Base-by-base conservation (phyloP, 2,797 vertebrate genomes). In the Vipera ursinii region DNA sequence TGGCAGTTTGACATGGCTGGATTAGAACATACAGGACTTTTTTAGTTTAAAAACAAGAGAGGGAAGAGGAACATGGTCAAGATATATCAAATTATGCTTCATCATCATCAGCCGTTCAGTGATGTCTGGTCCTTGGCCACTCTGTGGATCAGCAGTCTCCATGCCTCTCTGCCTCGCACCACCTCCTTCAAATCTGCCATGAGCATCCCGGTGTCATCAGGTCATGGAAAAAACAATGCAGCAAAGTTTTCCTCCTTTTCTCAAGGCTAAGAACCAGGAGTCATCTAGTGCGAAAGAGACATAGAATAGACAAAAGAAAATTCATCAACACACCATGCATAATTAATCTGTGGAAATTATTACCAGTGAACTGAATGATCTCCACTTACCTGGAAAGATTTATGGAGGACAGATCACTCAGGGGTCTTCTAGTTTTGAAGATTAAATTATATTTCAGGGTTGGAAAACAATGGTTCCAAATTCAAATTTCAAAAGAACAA, bases 101-200 rank as follows among this genome's bases (percentile, higher is more conserved):
- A 28, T 63, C 26, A 1, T 63, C 61, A 73, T 73, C 65, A 73
- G 65, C 65, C n/a, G 38, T 73, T 73, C 65, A 38, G n/a, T 73
- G 6, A 0, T 38, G 15, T 73, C n/a, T 1, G 1, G 13, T 20
- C 15, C 14, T 73, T 38, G n/a, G 63, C 28, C 1, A 2, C 15
- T 73, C 65, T 73, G 32, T 73, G 65, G 65, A 38, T 73, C 65
- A 32, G 20, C 59, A 32, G 2, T 73, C 14, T 73, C 6, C n/a
- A 73, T 32, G 14, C 14, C n/a, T 14, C 14, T 73, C n/a, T 32
- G 2, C 32, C 14, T 38, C 65, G 3, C 65, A 20, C 15, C 5
- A 73, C 6, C 65, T 73, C 32, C n/a, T 73, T 38, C 65, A 73
- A 15, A 73, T 73, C 6, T 7, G 15, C 14, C 2, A 73, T 38